Base-by-base conservation (phyloP, 2,797 vertebrate genomes). In the Kryptolebias ocellatus region DNA sequence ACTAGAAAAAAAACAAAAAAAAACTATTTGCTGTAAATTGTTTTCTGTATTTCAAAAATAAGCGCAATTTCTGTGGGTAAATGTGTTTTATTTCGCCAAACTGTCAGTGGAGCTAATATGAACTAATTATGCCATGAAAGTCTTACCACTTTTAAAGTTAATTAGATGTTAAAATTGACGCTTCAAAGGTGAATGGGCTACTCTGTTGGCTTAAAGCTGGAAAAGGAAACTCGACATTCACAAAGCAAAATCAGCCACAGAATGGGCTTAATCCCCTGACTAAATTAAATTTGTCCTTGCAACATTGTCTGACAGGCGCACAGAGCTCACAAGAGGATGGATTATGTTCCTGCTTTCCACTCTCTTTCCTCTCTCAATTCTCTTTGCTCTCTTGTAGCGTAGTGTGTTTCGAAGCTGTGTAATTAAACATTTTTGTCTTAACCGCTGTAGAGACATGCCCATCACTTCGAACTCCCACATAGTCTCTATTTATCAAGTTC, bases 231-330 rank as follows among this genome's bases (percentile, higher is more conserved):
- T 50, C 67, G 50, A 80, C 70, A 53, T 71, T 78, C 60, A 85
- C 76, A 86, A 83, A 83, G 81, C 73, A 86, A 83, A 90, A 80
- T 80, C 79, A 83, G 67, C 46, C 53, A 31, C 47, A 81, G 80
- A 87, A 84, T 81, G 80, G 74, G 66, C 70, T 86, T 84, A 89
- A 86, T 90, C 85, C 83, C 74, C 57, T 1, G 76, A 83, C 78
- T 83, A 87, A 90, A 91, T 87, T 87, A 85, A 88, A 88, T 89
- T 79, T 90, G 87, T 89, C 89, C 78, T 87, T 84, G 78, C 70
- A 81, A 81, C 83, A 74, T 68, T 80, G 84, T 88, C 69, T 87
- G 84, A 86, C 83, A 88, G 47, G 62, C 60, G 49, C 73, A 70
- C 52, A 65, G 74, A 73, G 78, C 81, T 81, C 79, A 78, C 79